A percentile compares a stretch with the other conserved stretches of the same genome.
These are phyloP conservation scores for Collichthys lucidus DNA, from an alignment of 2,113 vertebrate genomes.

Conservation along the genomic window DNA sequence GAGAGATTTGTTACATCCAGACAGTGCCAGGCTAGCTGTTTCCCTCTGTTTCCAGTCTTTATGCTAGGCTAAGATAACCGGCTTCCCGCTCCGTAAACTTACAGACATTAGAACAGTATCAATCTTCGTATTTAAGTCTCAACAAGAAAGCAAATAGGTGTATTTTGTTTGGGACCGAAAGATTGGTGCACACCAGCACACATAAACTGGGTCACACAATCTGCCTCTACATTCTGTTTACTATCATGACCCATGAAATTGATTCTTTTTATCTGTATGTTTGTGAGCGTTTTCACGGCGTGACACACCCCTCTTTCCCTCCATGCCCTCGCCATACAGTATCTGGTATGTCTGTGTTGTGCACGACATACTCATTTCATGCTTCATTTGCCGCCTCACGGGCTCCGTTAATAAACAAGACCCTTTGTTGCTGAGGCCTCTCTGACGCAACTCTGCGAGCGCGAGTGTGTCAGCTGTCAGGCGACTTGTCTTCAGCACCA, in stretches of 20 bases:
- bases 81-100: not conserved
- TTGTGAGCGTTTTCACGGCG: conserved; percentile 52
- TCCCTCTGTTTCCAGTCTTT: not conserved
- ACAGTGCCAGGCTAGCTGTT: not conserved
- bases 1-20: not conserved
- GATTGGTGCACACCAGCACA: conserved; percentile 1
- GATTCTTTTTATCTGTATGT: conserved; percentile 76
- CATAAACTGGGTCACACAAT: conserved; percentile 51
- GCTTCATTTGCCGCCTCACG: conserved; percentile 76
- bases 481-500: conserved; percentile 23
- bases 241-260: conserved; percentile 76
- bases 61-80: not conserved
- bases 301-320: conserved; percentile 56
- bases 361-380: conserved; percentile 75
- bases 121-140: not conserved
- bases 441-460: conserved; percentile 8
- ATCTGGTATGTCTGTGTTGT: conserved; percentile 67
- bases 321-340: conserved; percentile 35
- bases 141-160: not conserved
- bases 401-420: conserved; percentile 78
- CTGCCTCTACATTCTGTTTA: conserved; percentile 56
- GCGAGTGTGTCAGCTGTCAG: conserved; percentile 38
- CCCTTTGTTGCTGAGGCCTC: conserved; percentile 55
- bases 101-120: not conserved
- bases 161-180: not conserved